Evolutionary conservation across 23 tunicate species (phyloP).

Genomic region (Ciona savignyi): DNA sequence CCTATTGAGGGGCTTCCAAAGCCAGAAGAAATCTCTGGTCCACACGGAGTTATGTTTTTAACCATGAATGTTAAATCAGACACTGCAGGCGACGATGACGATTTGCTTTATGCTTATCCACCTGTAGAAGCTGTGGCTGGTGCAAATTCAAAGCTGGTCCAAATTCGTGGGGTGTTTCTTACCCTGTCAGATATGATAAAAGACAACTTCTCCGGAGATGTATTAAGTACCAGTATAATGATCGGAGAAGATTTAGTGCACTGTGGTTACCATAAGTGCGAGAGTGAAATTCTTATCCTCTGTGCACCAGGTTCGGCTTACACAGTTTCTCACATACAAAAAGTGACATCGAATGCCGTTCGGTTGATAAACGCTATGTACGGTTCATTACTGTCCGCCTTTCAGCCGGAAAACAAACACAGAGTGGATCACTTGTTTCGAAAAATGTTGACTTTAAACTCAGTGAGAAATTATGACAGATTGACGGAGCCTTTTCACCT

Average conservation of each 20-base stretch:
- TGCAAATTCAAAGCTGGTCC: slow-evolving; percentile 28
- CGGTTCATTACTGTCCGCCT: slow-evolving; percentile 37
- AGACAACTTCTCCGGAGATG: slow-evolving; percentile 33
- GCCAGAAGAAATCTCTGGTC: not conserved
- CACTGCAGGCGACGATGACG: slow-evolving; percentile 69
- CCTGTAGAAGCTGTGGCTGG: slow-evolving; percentile 7
- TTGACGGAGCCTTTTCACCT: not conserved
- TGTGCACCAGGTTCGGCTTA: slow-evolving; percentile 45
- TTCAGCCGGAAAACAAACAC: slow-evolving; percentile 52
- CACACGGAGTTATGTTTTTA: not conserved
- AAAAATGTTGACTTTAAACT: slow-evolving; percentile 18
- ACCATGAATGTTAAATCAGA: slow-evolving; percentile 48
- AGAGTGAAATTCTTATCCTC: slow-evolving; percentile 43
- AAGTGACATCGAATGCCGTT: slow-evolving; percentile 23
- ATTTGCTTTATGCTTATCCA: slow-evolving; percentile 62
- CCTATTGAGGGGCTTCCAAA: not conserved
- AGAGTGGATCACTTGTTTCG: slow-evolving; percentile 71
- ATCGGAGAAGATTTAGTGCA: slow-evolving; percentile 43
- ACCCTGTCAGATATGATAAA: slow-evolving; percentile 63
- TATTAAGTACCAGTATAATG: slow-evolving; percentile 36
- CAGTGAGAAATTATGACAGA: not conserved
- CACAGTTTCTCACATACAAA: slow-evolving; percentile 44
- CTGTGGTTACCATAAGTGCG: slow-evolving; percentile 50
- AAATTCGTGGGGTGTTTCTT: slow-evolving; percentile 59
- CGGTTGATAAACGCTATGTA: slow-evolving; percentile 43